Percentiles rank a stretch among this genome's conserved stretches.
Conservation (phyloP, 2,888 invertebrate genomes). For the Pharmacophagus antenor region DNA sequence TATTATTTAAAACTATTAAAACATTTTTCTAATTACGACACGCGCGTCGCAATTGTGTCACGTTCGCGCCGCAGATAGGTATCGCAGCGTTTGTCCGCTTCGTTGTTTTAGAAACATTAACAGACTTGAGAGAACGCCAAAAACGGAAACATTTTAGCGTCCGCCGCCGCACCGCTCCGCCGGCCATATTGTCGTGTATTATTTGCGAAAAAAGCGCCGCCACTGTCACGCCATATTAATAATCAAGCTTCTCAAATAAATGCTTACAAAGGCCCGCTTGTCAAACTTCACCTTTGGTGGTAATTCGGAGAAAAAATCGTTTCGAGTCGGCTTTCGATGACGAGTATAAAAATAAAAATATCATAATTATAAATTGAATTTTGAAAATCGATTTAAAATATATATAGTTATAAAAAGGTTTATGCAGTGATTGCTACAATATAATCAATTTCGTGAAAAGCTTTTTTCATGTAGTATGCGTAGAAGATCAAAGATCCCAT, state of each 20-base stretch:
- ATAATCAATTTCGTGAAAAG: neutral
- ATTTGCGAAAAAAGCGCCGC: conserved; percentile 57
- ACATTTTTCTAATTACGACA: conserved; percentile 24
- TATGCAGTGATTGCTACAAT: too few relatives aligned
- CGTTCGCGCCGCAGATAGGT: conserved; percentile 38
- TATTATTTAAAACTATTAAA: conserved; percentile 2
- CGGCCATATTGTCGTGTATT: conserved; percentile 62
- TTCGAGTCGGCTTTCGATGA: neutral
- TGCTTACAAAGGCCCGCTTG: conserved; percentile 16
- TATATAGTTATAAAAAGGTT: neutral
- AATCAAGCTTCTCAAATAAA: conserved; percentile 30
- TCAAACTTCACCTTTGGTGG: conserved; percentile 16
- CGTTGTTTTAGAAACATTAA: conserved; percentile 76
- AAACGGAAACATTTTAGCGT: conserved; percentile 74
- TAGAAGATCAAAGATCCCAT: neutral
- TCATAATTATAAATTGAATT: neutral
- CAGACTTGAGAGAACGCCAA: conserved; percentile 77
- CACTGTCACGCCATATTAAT: conserved; percentile 42
- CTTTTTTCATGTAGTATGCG: neutral
- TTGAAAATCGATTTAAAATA: neutral
- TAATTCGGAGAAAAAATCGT: conserved; percentile 9
- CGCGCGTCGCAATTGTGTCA: conserved; percentile 25
- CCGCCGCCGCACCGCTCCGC: conserved; percentile 46
- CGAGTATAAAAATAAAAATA: neutral
- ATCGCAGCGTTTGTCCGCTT: conserved; percentile 54